Evolutionary conservation across 2,113 vertebrate species (phyloP).

Genomic region (Triplophysa dalaica): DNA sequence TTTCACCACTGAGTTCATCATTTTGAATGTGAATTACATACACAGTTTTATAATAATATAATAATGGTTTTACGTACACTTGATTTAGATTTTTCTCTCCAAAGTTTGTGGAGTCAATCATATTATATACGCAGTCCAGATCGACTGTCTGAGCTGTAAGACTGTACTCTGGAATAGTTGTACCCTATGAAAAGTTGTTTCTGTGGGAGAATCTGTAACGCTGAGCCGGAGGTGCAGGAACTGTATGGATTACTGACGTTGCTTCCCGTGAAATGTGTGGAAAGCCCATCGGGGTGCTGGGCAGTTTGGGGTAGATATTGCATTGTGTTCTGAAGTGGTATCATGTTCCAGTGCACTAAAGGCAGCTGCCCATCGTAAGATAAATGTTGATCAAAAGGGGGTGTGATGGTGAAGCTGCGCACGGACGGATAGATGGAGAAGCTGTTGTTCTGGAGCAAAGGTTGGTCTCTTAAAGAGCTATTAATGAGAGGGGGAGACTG

Average conservation of each 20-base stretch:
- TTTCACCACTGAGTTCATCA: too few relatives aligned
- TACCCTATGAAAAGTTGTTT: slow-evolving; percentile 63
- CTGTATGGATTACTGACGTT: neutral
- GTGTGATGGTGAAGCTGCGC: slow-evolving; percentile 42
- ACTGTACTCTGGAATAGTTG: slow-evolving; percentile 47
- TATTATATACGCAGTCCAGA: slow-evolving; percentile 63
- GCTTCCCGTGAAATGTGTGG: slow-evolving; percentile 6
- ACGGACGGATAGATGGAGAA: slow-evolving; percentile 26
- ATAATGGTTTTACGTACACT: too few relatives aligned
- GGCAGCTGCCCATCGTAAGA: slow-evolving; percentile 44
- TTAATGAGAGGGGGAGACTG: slow-evolving; percentile 58
- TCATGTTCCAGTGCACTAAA: slow-evolving; percentile 32
- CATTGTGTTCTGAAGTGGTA: slow-evolving; percentile 24
- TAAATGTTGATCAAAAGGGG: slow-evolving; percentile 29
- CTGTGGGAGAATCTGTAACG: slow-evolving; percentile 55
- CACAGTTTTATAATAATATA: neutral
- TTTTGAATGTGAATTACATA: too few relatives aligned
- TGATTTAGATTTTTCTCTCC: too few relatives aligned
- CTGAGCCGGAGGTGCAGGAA: slow-evolving; percentile 49
- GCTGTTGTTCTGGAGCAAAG: slow-evolving; percentile 35
- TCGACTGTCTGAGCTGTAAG: slow-evolving; percentile 43
- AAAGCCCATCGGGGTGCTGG: slow-evolving; percentile 48
- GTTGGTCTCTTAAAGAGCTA: slow-evolving; percentile 39
- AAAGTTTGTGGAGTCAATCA: neutral
- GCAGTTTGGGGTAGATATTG: slow-evolving; percentile 52